Base-by-base conservation (phyloP, 2,797 vertebrate species). In the Lacerta bilineata region DNA sequence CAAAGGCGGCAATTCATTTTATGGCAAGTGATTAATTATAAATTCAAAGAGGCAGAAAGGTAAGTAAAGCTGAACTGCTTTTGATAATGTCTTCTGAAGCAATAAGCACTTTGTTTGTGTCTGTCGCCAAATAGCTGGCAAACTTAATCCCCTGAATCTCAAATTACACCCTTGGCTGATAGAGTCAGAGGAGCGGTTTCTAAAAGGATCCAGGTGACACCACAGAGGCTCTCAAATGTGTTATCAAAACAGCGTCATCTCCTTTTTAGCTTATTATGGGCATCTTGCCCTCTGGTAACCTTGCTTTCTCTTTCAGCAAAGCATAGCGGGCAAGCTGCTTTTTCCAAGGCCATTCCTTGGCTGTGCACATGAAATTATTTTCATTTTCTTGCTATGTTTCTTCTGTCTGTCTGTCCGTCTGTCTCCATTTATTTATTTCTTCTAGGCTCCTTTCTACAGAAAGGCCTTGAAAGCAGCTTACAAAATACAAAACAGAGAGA, bases 81-180 rank as follows among this genome's bases (percentile, higher is more conserved):
- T 93, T 0, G 92, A 91, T 94, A 93, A 95, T 88, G 20, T 36
- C 92, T 88, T 91, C 66, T 0, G 0, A 7, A 91, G 92, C 90
- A 95, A 93, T 91, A 93, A 93, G 82, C 89, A 94, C 87, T 92
- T 93, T 94, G 92, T 95, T 93, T 95, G 93, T 90, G 89, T 91
- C 90, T 93, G 92, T 92, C 74, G 88, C 75, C 87, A 83, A 94
- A 92, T 87, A 1, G 1, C 92, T 93, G 36, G 88, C 27, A 85
- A 93, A 82, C 89, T 46, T 91, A 95, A 93, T 93, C 91, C 88
- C 83, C 83, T 33, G n/a, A 78, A 90, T 89, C 89, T 75, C 0
- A 0, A 61, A 84, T 74, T 27, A 50, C 0, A 6, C 68, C 2
- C 2, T 89, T 93, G 90, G 83, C 92, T 90, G 1, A 0, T 88